phyloP scores from a whole-genome alignment of 2,888 invertebrate species.

The Xanthorhoe spadicearia region DNA sequence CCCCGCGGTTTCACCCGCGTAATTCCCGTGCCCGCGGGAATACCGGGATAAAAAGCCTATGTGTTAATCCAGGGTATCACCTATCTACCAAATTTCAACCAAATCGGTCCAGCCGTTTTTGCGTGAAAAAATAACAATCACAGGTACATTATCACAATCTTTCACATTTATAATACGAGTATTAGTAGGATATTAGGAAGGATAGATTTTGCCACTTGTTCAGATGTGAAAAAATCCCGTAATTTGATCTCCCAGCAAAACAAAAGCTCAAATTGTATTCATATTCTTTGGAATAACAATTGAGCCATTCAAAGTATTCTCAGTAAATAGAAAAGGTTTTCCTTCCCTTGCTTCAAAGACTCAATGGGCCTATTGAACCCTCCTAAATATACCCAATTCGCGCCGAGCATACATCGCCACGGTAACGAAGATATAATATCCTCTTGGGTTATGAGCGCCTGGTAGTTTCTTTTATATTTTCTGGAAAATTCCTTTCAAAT shows the following conservation, averaged over 20 bases:
- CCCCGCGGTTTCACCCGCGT: no score
- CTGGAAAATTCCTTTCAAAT: not conserved
- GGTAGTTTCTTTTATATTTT: not conserved
- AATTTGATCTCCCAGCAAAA: not conserved
- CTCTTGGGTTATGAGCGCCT: slow-evolving; percentile 1
- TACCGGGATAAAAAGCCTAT: no score
- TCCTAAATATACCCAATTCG: slow-evolving; percentile 11
- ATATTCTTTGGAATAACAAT: not conserved
- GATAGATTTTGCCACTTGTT: no score
- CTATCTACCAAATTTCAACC: no score
- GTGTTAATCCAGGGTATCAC: no score
- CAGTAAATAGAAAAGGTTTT: slow-evolving; percentile 2
- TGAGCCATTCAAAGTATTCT: not conserved
- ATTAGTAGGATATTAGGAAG: no score
- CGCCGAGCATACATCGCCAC: slow-evolving; percentile 3
- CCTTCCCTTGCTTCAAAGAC: not conserved
- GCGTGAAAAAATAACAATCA: no score
- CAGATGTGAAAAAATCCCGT: not conserved
- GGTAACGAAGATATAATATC: slow-evolving; percentile 12
- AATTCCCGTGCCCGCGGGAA: no score
- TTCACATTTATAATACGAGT: no score
- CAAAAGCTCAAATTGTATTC: not conserved
- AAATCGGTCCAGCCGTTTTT: no score
- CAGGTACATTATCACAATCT: no score
- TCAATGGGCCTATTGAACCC: slow-evolving; percentile 7